Conservation (phyloP, 2,888 invertebrate species). For the Melinaea marsaeus region DNA sequence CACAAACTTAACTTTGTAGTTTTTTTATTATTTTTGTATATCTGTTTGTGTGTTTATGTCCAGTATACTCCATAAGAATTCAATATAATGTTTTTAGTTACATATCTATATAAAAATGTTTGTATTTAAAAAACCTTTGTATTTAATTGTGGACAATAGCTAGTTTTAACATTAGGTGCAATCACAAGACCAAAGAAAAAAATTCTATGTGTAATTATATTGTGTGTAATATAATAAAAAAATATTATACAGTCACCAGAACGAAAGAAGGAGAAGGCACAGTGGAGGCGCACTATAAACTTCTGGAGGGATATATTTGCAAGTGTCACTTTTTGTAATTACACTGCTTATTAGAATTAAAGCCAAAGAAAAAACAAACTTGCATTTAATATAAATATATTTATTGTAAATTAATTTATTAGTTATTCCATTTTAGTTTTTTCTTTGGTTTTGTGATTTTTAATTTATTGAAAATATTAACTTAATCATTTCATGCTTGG, state of each 20-base stretch:
- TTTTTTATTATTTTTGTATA: too few relatives aligned
- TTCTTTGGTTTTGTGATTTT: slow-evolving; percentile 68
- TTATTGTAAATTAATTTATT: neutral
- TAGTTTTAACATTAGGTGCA: too few relatives aligned
- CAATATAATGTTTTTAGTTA: too few relatives aligned
- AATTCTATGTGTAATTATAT: slow-evolving; percentile 9
- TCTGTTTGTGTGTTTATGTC: too few relatives aligned
- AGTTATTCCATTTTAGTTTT: slow-evolving; percentile 44
- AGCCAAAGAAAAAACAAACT: slow-evolving; percentile 62
- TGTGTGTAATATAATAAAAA: slow-evolving; percentile 17
- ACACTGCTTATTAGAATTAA: slow-evolving; percentile 36
- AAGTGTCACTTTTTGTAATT: slow-evolving; percentile 69
- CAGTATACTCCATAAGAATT: too few relatives aligned
- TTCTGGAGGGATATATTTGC: slow-evolving; percentile 77
- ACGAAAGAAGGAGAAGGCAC: slow-evolving; percentile 73
- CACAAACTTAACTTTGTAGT: too few relatives aligned
- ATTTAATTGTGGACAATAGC: too few relatives aligned
- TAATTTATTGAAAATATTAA: neutral
- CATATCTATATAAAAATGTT: too few relatives aligned
- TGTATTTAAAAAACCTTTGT: too few relatives aligned
- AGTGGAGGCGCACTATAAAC: slow-evolving; percentile 77
- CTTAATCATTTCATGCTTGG: too few relatives aligned
- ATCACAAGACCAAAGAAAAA: slow-evolving; percentile 53
- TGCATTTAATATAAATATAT: neutral
- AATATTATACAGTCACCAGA: slow-evolving; percentile 69